Conservation (phyloP, 2,797 vertebrate genomes). For the Momotus momota region DNA sequence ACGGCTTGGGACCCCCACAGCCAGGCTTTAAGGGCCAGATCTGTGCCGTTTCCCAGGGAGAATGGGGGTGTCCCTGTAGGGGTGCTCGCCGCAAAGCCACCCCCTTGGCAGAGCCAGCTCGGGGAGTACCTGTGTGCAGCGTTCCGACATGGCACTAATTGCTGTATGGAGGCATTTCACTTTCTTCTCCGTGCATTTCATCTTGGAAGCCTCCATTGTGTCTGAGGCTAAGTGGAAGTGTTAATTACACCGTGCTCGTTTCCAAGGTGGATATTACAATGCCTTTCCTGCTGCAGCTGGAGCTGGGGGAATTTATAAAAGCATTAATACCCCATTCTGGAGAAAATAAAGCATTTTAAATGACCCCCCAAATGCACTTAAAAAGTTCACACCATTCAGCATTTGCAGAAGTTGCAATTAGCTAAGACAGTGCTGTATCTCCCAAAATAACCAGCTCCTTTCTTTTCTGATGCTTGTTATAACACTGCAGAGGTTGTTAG, state of each 20-base stretch:
- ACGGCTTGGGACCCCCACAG: neutral
- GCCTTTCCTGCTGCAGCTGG: neutral
- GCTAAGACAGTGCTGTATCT: neutral
- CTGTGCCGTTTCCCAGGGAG: neutral
- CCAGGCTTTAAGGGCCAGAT: too few species aligned
- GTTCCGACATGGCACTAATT: neutral
- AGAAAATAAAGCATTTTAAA: slow-evolving; percentile 33
- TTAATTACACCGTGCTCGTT: slow-evolving; percentile 9
- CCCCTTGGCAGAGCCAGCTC: accelerated
- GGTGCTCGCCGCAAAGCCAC: neutral
- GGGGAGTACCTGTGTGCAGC: neutral
- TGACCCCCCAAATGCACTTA: neutral
- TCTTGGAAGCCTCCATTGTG: neutral
- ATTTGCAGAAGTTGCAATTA: slow-evolving; percentile 4
- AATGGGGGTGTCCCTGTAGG: neutral
- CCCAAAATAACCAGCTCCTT: slow-evolving; percentile 5
- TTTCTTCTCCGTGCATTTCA: neutral
- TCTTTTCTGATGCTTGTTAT: neutral
- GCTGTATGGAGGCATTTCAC: neutral
- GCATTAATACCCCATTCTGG: slow-evolving; percentile 24
- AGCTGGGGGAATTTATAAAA: slow-evolving; percentile 14
- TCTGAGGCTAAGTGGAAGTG: neutral
- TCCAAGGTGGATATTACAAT: neutral
- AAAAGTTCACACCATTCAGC: neutral
- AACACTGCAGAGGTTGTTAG: neutral